Conservation (phyloP, 2,797 vertebrate genomes). For the Aselliscus stoliczkanus region DNA sequence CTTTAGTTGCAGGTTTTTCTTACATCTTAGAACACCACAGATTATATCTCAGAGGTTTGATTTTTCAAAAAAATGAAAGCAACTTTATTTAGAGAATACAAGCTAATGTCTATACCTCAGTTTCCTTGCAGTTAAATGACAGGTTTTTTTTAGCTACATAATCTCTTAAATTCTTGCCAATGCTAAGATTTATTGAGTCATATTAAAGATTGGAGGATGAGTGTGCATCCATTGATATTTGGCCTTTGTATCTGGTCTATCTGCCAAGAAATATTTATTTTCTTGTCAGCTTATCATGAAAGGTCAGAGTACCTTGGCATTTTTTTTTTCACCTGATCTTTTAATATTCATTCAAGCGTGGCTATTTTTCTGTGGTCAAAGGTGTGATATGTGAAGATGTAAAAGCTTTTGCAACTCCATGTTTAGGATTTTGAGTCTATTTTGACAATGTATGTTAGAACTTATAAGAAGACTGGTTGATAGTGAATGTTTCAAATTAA, state of each 20-base stretch:
- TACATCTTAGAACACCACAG: not conserved
- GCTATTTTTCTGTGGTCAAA: not conserved
- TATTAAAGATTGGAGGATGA: slow-evolving; percentile 18
- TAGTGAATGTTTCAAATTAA: slow-evolving; percentile 35
- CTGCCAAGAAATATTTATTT: slow-evolving; percentile 45
- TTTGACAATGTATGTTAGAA: not conserved
- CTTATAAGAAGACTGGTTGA: not conserved
- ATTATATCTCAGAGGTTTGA: not conserved
- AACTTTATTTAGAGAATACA: not conserved
- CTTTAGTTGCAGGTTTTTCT: not conserved
- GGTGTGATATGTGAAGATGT: not conserved
- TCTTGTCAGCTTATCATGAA: slow-evolving; percentile 38
- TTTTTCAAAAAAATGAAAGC: not conserved
- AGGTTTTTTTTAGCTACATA: not conserved
- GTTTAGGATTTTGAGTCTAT: not conserved
- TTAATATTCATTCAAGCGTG: slow-evolving; percentile 47
- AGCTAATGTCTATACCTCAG: not conserved
- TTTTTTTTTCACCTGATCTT: slow-evolving; percentile 41
- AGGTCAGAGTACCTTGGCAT: slow-evolving; percentile 23
- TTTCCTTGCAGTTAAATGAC: not conserved
- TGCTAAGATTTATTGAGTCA: slow-evolving; percentile 3
- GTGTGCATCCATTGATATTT: slow-evolving; percentile 44
- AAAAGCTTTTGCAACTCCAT: not conserved
- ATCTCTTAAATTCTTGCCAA: not conserved
- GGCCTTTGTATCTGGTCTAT: slow-evolving; percentile 40